Evolutionary conservation across 1,140 invertebrate species (phyloP).

Genomic region (Scaptomyza montana): DNA sequence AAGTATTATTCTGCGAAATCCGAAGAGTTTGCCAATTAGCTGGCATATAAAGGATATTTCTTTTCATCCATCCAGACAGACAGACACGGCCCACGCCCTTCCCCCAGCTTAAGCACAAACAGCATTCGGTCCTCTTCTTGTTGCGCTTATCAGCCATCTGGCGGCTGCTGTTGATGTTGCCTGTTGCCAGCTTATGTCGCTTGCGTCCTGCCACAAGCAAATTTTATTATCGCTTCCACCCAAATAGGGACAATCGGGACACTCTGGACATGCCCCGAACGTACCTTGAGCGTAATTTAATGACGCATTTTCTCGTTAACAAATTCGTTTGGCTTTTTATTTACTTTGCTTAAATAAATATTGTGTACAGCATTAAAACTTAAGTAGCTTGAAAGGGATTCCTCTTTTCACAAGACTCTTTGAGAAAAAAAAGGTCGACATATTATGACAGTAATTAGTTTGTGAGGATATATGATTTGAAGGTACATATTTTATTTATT

Average conservation of each 20-base stretch:
- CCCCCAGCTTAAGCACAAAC: conserved; percentile 13
- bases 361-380: conserved; percentile 58
- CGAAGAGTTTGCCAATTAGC: conserved; percentile 19
- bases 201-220: conserved; percentile 53
- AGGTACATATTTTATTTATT: no score
- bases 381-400: conserved; percentile 58
- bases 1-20: conserved; percentile 18
- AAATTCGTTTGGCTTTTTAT: conserved; percentile 29
- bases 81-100: conserved; percentile 2
- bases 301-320: conserved; percentile 45
- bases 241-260: not conserved
- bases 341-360: conserved; percentile 61
- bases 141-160: not conserved
- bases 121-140: not conserved
- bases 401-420: conserved; percentile 1
- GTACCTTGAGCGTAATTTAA: conserved; percentile 40
- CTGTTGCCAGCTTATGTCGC: conserved; percentile 67
- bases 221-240: conserved; percentile 59
- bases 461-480: conserved; percentile 7
- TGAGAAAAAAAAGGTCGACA: conserved; percentile 10
- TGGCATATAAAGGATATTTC: not conserved
- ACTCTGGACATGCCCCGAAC: not conserved
- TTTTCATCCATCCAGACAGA: no score
- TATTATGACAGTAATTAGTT: conserved; percentile 35
- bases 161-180: conserved; percentile 1